Conservation (phyloP, 2,113 vertebrate species). For the Chloebia gouldiae region DNA sequence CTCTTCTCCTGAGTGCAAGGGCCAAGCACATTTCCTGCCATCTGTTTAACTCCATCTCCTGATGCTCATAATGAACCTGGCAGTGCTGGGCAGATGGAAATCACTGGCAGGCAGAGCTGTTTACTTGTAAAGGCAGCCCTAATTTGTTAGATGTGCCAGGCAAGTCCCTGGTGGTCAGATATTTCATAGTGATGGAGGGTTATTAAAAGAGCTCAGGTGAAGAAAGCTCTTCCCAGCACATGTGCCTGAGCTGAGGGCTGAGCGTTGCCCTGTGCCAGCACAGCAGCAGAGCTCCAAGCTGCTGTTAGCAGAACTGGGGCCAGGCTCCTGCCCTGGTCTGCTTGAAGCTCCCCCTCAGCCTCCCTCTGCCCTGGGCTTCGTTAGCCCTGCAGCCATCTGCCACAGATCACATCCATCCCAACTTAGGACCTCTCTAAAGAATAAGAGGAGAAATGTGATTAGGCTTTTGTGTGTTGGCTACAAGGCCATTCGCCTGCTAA, state of each 20-base stretch:
- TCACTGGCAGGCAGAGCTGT: conserved; percentile 62
- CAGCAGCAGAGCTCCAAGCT: not conserved
- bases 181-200: conserved; percentile 50
- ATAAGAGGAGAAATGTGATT: not conserved
- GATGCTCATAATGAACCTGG: conserved; percentile 65
- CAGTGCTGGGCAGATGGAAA: conserved; percentile 62
- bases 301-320: not conserved
- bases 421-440: not conserved
- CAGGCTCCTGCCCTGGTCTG: conserved; percentile 27
- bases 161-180: conserved; percentile 55
- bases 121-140: conserved; percentile 58
- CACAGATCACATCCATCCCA: not conserved
- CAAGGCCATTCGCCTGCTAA: not conserved
- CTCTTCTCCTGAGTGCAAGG: conserved; percentile 53
- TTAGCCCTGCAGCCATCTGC: conserved; percentile 48
- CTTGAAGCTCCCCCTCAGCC: not conserved
- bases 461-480: not conserved
- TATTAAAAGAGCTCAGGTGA: conserved; percentile 58
- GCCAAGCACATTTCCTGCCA: conserved; percentile 66
- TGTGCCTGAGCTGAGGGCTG: not conserved
- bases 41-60: conserved; percentile 69
- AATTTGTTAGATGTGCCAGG: conserved; percentile 70
- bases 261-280: not conserved
- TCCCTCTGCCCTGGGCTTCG: conserved; percentile 1
- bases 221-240: conserved; percentile 40